Evolutionary conservation across 1,140 invertebrate species (phyloP), one percentile per base, ranked within the genome.

Genomic region (Trypoxylus dichotomus): DNA sequence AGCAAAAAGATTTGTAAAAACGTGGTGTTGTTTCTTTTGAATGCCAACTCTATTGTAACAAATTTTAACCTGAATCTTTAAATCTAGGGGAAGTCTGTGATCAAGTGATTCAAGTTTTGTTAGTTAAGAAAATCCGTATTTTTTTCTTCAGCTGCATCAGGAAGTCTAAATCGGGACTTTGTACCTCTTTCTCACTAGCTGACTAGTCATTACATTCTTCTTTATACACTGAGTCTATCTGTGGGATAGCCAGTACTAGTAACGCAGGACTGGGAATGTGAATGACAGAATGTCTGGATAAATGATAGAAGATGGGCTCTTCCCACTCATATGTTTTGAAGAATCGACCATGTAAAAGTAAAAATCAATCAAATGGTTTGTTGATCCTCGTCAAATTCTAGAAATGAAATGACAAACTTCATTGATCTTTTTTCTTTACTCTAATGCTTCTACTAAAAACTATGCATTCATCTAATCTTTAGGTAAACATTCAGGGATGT

Each of bases 351-450:
- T 43, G 42, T 27, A 73, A 25, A 73, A 73, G 32, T 73, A 73
- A 27, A 3, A 37, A 37, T 73, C 19, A 24, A 13, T 73, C 5
- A 37, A 10, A 25, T 73, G 71, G 32, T 73, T 19, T 15, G 71
- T 73, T 1, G 71, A 27, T 41, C 32, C 71, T 37, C 71, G 1
- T 27, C 71, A 73, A 41, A 73, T 41, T 41, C 25, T 73, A n/a
- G n/a, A n/a, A n/a, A n/a, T 73, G 71, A 27, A 41, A 32, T 41
- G 11, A 27, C 71, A 25, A 73, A 73, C 15, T 24, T 29, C 71
- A 73, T 73, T 15, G 71, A 19, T 32, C 71, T 11, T 19, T 73
- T 73, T 73, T 72, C 29, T n/a, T n/a, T n/a, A n/a, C n/a, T n/a
- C n/a, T n/a, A n/a, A n/a, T n/a, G n/a, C n/a, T n/a, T n/a, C n/a